Evolutionary conservation across 2,888 invertebrate species (phyloP).

Genomic region (Tenodera sinensis): DNA sequence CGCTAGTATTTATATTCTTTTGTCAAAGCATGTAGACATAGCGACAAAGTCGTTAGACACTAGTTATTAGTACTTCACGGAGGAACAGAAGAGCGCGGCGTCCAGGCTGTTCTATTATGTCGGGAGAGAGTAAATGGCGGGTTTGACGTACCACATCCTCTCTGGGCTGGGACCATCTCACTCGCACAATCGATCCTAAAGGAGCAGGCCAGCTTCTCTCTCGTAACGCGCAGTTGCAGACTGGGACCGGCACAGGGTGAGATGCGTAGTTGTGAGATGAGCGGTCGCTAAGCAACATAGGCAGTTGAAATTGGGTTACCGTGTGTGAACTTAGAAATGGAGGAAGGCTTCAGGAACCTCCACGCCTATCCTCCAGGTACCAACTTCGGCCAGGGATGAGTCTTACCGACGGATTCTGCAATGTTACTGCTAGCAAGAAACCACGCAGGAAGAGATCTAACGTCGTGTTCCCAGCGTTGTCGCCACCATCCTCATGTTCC

Average conservation of each 20-base stretch:
- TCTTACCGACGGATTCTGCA: not conserved
- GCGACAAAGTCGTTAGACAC: no score
- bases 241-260: not conserved
- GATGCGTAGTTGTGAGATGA: constrained; percentile 10
- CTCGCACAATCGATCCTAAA: constrained; percentile 1
- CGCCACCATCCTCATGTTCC: not conserved
- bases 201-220: not conserved
- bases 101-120: not conserved
- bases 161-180: not conserved
- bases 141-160: not conserved
- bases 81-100: not conserved
- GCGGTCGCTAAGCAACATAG: constrained; percentile 8
- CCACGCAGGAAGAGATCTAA: not conserved
- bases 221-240: constrained; percentile 9
- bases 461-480: not conserved
- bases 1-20: no score
- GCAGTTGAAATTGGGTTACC: not conserved
- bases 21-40: no score
- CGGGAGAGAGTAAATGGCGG: not conserved
- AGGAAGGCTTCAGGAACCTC: not conserved
- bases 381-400: not conserved
- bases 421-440: constrained; percentile 1
- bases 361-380: not conserved
- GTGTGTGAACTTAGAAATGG: not conserved
- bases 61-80: no score